These are phyloP conservation scores for Thymelicus lineola DNA, from an alignment of 2,888 invertebrate genomes.

Conservation along the genomic window DNA sequence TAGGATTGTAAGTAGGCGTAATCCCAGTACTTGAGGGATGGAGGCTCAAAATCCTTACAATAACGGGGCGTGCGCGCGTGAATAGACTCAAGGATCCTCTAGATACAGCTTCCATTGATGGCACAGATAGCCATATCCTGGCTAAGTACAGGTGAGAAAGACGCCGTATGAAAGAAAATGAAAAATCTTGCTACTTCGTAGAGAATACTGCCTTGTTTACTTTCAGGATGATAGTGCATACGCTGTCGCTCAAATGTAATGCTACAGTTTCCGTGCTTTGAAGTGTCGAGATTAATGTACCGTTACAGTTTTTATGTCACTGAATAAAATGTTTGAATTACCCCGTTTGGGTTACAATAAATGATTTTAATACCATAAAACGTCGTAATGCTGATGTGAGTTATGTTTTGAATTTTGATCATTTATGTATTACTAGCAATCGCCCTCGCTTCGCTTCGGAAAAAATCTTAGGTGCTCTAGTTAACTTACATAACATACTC, in stretches of 20 bases:
- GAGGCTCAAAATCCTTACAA: conserved; percentile 42
- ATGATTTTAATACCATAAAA: too few species aligned
- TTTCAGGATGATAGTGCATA: conserved; percentile 21
- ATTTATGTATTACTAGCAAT: too few species aligned
- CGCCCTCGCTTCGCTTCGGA: too few species aligned
- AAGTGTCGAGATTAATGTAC: background rate
- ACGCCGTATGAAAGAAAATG: conserved; percentile 31
- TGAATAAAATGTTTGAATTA: background rate
- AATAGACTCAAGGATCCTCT: conserved; percentile 56
- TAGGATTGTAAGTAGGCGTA: conserved; percentile 26
- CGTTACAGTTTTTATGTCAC: background rate
- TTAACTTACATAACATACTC: too few species aligned
- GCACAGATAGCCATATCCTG: conserved; percentile 34
- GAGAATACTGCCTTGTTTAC: conserved; percentile 20
- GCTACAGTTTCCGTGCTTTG: background rate
- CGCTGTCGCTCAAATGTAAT: background rate
- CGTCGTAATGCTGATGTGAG: too few species aligned
- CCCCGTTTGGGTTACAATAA: background rate
- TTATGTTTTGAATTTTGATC: too few species aligned
- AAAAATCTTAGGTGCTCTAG: too few species aligned
- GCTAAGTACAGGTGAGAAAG: conserved; percentile 33
- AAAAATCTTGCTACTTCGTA: conserved; percentile 29
- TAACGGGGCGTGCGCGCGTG: conserved; percentile 53
- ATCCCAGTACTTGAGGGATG: conserved; percentile 24
- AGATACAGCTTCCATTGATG: conserved; percentile 43